Base-by-base conservation (phyloP, 2,797 vertebrate species). In the Lepus townsendii region DNA sequence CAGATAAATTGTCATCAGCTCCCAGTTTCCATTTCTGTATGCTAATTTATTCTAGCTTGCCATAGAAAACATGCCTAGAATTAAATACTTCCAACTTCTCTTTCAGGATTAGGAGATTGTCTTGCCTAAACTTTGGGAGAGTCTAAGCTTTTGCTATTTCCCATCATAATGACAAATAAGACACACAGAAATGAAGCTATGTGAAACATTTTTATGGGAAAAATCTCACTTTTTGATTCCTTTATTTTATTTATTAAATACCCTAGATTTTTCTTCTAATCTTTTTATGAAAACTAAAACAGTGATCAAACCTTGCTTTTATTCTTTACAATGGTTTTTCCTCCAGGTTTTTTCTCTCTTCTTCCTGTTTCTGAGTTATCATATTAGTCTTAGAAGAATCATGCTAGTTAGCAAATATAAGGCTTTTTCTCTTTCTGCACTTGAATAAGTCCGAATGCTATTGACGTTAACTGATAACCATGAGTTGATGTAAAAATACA, bases 231-330 rank as follows among this genome's bases (percentile, higher is more conserved):
- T 88, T 30, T 38, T 85, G 71, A 2, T 27, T 57, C 1, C 83
- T 89, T 80, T 65, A 72, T 72, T 87, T 57, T 77, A 75, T 82
- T 13, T 47, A 20, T 82, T 73, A 88, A 93, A 80, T 10, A 86
- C 26, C 42, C 63, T 76, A 71, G 26, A 14, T 72, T 83, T 95
- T 79, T 83, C 63, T 89, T 69, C 35, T 69, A 19, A 47, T 22
- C 12, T 88, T 78, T 71, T 75, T 75, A 84, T 96, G 47, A 94
- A 91, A 96, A 86, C 6, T 22, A 80, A 14, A 63, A 80, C 12
- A 47, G 75, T 13, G 65, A 4, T 78, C 52, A 86, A 8, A 75
- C 38, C 62, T 83, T 95, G 14, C 7, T 88, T 95, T 89, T 27
- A 63, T 52, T 17, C 14, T 94, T 73, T 86, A 1, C 54, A 80